Conservation (phyloP, 1,140 invertebrate species). For the Drosophila tani region DNA sequence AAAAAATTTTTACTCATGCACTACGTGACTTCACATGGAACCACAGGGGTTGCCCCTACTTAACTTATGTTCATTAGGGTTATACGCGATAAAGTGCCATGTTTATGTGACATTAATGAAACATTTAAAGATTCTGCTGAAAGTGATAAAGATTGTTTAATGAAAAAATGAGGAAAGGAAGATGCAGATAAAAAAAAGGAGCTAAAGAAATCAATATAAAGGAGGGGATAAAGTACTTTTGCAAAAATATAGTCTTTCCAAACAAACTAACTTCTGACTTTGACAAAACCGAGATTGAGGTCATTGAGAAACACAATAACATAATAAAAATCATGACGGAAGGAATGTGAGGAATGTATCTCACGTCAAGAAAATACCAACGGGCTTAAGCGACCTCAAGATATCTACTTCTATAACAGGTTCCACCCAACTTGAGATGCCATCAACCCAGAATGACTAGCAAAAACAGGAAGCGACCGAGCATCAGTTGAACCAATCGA, state of each 20-base stretch:
- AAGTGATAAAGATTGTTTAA: neutral
- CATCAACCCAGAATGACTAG: neutral
- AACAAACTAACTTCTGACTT: no score
- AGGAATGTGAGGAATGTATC: neutral
- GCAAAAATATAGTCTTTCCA: neutral
- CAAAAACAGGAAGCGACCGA: neutral
- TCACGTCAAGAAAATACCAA: no score
- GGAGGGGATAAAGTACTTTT: slow-evolving; percentile 12
- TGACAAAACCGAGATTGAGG: slow-evolving; percentile 12
- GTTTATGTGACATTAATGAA: slow-evolving; percentile 9
- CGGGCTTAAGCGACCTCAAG: no score
- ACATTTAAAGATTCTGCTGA: slow-evolving; percentile 7
- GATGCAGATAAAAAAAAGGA: slow-evolving; percentile 5
- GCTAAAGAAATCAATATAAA: slow-evolving; percentile 12
- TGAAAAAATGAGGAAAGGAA: no score
- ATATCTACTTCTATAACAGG: no score
- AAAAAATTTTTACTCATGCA: slow-evolving; percentile 30
- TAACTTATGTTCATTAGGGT: slow-evolving; percentile 41
- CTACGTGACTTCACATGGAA: slow-evolving; percentile 32
- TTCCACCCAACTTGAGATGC: neutral
- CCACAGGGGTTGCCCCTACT: slow-evolving; percentile 19
- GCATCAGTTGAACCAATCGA: neutral
- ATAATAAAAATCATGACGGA: slow-evolving; percentile 9
- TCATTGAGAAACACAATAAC: slow-evolving; percentile 1
- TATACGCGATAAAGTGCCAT: slow-evolving; percentile 33